These are phyloP conservation scores for Eupithecia pulchellata DNA, from an alignment of 2,888 invertebrate genomes.

Conservation along the genomic window DNA sequence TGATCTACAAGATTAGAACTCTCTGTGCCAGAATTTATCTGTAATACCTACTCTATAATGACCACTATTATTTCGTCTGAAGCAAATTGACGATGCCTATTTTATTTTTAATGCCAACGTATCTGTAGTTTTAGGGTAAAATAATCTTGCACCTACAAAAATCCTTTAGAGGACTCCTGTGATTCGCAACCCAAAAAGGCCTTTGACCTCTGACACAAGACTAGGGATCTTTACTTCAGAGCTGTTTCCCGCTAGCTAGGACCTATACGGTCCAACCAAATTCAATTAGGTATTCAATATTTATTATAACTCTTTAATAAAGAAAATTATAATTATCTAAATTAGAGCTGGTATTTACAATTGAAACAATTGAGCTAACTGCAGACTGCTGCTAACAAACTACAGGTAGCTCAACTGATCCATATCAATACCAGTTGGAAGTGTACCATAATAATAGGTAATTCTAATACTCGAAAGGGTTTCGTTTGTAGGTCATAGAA, in stretches of 20 bases:
- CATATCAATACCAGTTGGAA: too few species aligned
- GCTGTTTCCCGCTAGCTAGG: neutral
- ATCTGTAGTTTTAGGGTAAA: too few species aligned
- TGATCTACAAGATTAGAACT: neutral
- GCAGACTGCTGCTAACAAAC: too few species aligned
- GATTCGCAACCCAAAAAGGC: neutral
- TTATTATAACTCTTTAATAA: neutral
- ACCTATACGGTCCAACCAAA: neutral
- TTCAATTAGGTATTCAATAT: neutral
- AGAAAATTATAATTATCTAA: too few species aligned
- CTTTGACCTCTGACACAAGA: neutral
- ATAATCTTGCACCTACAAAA: neutral
- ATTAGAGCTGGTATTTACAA: too few species aligned
- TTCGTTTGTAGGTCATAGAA: conserved; percentile 34
- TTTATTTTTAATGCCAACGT: neutral
- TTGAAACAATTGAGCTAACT: too few species aligned
- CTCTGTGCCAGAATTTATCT: neutral
- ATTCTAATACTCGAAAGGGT: neutral
- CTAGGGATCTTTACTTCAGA: neutral
- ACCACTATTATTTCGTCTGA: too few species aligned
- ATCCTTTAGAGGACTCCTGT: neutral
- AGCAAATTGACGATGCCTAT: neutral
- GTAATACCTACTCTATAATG: too few species aligned
- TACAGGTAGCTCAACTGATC: too few species aligned
- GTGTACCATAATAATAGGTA: too few species aligned